Evolutionary conservation across 1,140 invertebrate species (phyloP).

Genomic region (Halictus rubicundus): DNA sequence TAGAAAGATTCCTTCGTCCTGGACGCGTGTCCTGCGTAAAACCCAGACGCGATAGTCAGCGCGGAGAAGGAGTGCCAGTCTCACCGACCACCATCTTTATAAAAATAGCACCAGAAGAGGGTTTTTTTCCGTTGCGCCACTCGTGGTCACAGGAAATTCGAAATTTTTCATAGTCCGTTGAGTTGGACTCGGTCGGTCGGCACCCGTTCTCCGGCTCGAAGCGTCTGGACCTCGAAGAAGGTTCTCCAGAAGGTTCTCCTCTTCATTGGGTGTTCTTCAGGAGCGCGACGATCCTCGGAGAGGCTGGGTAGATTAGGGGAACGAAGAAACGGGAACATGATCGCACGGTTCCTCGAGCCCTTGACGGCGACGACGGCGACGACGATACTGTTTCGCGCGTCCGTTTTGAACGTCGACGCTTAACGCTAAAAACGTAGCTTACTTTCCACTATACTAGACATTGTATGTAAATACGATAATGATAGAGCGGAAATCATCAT

Average conservation of each 20-base stretch:
- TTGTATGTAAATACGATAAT: conserved; percentile 66
- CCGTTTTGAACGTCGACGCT: conserved; percentile 51
- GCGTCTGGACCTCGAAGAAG: too few species aligned
- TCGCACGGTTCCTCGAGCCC: conserved; percentile 41
- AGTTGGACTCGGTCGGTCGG: background rate
- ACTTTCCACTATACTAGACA: conserved; percentile 58
- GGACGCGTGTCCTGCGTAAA: background rate
- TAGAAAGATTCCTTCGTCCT: conserved; percentile 6
- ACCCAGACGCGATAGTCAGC: background rate
- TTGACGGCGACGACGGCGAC: conserved; percentile 48
- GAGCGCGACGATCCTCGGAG: too few species aligned
- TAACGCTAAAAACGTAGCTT: conserved; percentile 61
- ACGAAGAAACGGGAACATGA: conserved; percentile 42
- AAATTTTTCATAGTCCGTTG: conserved; percentile 14
- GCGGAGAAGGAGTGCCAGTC: conserved; percentile 57
- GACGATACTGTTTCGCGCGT: conserved; percentile 27
- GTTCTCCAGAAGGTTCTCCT: too few species aligned
- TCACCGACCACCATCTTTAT: conserved; percentile 45
- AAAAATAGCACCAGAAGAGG: conserved; percentile 61
- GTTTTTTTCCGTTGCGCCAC: background rate
- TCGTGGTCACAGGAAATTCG: conserved; percentile 2
- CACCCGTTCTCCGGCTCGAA: conserved; percentile 55
- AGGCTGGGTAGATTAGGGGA: background rate
- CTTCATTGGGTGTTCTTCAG: too few species aligned
- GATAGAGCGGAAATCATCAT: conserved; percentile 61